Percentiles rank a stretch among this genome's conserved stretches.
These are phyloP conservation scores for Drosophila neonasuta DNA, from an alignment of 2,888 invertebrate genomes.

Conservation along the genomic window DNA sequence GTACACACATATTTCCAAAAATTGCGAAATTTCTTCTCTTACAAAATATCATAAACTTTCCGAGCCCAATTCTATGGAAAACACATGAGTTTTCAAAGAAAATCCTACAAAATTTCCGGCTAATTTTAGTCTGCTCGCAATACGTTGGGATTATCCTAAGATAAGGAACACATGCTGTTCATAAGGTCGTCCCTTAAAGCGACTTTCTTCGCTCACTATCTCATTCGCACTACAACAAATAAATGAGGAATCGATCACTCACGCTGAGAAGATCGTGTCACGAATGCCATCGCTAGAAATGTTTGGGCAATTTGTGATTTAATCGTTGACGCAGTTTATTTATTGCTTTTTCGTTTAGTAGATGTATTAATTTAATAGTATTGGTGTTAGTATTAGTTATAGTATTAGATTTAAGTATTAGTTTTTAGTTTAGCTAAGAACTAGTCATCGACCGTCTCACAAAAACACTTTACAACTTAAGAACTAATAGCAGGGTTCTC, in stretches of 20 bases:
- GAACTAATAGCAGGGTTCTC: constrained; percentile 66
- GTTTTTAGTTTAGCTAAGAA: constrained; percentile 58
- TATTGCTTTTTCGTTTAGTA: constrained; percentile 51
- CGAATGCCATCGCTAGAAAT: constrained; percentile 5
- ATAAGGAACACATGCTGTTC: background rate
- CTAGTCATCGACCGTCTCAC: constrained; percentile 56
- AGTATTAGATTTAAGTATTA: constrained; percentile 44
- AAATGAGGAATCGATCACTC: background rate
- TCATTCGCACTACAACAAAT: background rate
- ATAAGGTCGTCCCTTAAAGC: background rate
- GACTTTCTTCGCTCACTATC: background rate
- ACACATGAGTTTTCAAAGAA: background rate
- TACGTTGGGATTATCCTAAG: background rate
- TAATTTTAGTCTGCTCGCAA: background rate
- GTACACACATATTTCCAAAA: background rate
- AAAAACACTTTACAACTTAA: constrained; percentile 66
- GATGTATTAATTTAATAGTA: constrained; percentile 14
- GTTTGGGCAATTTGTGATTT: background rate
- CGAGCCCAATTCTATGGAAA: background rate
- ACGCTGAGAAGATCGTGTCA: background rate
- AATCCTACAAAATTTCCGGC: background rate
- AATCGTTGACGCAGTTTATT: constrained; percentile 31
- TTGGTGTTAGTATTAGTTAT: constrained; percentile 17
- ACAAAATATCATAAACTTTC: background rate
- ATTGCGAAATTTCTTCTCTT: background rate